A percentile compares a stretch with the other conserved stretches of the same genome.
phyloP scores from a whole-genome alignment of 2,797 vertebrate species.

The Lacerta agilis region DNA sequence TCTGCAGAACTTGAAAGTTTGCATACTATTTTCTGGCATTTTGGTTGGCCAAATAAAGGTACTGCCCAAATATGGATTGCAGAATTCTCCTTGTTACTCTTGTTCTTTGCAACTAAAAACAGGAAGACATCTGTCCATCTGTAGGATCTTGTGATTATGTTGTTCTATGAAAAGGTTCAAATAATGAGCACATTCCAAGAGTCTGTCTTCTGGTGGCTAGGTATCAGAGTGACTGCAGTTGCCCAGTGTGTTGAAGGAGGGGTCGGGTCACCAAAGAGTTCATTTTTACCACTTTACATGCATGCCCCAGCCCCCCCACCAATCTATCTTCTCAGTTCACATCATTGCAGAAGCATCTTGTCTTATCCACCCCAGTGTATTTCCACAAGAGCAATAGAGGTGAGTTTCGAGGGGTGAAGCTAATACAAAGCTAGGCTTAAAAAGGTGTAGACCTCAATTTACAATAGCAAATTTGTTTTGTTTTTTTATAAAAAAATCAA shows the following conservation, averaged over 20 bases:
- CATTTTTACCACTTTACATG: not conserved
- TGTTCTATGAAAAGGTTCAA: not conserved
- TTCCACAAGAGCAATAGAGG: not conserved
- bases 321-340: not conserved
- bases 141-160: not conserved
- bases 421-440: not conserved
- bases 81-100: not conserved
- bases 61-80: too few species aligned
- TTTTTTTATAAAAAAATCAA: not conserved
- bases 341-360: not conserved
- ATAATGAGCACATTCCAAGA: not conserved
- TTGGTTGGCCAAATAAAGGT: too few species aligned
- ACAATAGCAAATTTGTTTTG: not conserved
- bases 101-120: not conserved
- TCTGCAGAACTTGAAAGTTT: too few species aligned
- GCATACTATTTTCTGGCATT: too few species aligned
- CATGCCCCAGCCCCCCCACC: too few species aligned
- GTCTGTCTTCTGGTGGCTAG: not conserved
- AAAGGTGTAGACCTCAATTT: not conserved
- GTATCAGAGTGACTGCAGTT: not conserved
- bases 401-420: not conserved
- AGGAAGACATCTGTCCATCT: not conserved
- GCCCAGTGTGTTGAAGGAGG: not conserved
- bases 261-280: not conserved
- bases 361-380: not conserved